phyloP scores from a whole-genome alignment of 2,113 vertebrate genomes.

The Hucho hucho region DNA sequence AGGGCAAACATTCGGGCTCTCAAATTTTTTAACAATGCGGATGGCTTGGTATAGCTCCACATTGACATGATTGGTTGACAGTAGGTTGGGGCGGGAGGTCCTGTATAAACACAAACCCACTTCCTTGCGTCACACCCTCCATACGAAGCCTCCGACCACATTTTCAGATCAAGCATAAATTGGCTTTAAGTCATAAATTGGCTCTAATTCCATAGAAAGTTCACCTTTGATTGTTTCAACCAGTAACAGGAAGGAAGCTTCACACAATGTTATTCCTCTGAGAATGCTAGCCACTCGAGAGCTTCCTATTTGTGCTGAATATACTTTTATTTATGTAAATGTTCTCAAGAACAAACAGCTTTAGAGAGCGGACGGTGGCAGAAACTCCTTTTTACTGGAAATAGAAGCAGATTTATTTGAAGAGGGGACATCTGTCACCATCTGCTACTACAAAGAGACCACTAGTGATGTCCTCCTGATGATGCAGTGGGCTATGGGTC shows the following conservation, averaged over 20 bases:
- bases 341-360: conserved; percentile 34
- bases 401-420: conserved; percentile 50
- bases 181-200: too few species aligned
- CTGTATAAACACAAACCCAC: too few species aligned
- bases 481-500: background rate
- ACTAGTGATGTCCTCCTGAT: conserved; percentile 7
- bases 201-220: conserved; percentile 8
- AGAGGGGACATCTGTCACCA: conserved; percentile 48
- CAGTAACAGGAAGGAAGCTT: background rate
- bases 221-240: conserved; percentile 13
- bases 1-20: too few species aligned
- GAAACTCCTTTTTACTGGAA: conserved; percentile 25
- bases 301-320: background rate
- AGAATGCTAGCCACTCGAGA: background rate
- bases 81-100: too few species aligned
- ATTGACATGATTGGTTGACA: too few species aligned
- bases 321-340: conserved; percentile 19
- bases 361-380: conserved; percentile 11
- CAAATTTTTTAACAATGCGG: too few species aligned
- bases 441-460: conserved; percentile 38
- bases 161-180: too few species aligned
- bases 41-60: too few species aligned
- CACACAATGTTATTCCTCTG: background rate
- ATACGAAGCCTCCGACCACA: too few species aligned
- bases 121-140: too few species aligned